Evolutionary conservation across 2,797 vertebrate genomes (phyloP).

Genomic region (Telmatherina bonti): DNA sequence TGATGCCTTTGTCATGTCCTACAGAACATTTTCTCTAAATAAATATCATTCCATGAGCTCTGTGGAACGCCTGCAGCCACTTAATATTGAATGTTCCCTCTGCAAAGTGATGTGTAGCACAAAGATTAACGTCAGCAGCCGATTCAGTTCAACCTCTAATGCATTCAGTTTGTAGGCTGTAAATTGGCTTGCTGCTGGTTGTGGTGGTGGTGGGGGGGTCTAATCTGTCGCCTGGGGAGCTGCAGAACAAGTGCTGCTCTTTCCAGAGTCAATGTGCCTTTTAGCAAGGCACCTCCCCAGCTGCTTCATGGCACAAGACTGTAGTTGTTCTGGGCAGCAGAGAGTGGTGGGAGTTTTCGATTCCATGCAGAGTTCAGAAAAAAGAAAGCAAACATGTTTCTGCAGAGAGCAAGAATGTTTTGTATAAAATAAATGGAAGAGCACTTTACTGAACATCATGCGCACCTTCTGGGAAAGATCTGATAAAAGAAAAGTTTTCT

Average conservation of each 20-base stretch:
- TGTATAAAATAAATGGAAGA: background rate
- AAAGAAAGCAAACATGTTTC: slow-evolving; percentile 11
- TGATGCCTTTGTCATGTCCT: background rate
- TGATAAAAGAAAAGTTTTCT: background rate
- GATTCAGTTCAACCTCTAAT: slow-evolving; percentile 53
- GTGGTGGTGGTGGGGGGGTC: too few species aligned
- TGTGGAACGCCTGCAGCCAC: slow-evolving; percentile 61
- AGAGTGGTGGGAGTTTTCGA: background rate
- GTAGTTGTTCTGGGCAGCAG: background rate
- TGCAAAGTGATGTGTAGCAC: slow-evolving; percentile 47
- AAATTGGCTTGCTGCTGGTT: slow-evolving; percentile 35
- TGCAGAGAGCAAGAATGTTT: background rate
- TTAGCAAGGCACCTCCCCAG: slow-evolving; percentile 21
- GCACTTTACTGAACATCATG: background rate
- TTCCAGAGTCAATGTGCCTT: slow-evolving; percentile 25
- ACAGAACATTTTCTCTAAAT: slow-evolving; percentile 33
- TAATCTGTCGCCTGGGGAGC: slow-evolving; percentile 24
- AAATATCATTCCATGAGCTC: slow-evolving; percentile 60
- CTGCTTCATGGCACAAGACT: background rate
- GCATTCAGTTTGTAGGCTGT: slow-evolving; percentile 38
- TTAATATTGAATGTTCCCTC: slow-evolving; percentile 52
- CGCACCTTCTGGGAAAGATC: too few species aligned
- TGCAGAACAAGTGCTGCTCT: slow-evolving; percentile 24
- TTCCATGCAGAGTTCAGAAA: slow-evolving; percentile 1
- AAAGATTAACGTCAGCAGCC: slow-evolving; percentile 53